These are phyloP conservation scores for Dasypolia templi DNA, from an alignment of 2,888 invertebrate species.

Conservation along the genomic window DNA sequence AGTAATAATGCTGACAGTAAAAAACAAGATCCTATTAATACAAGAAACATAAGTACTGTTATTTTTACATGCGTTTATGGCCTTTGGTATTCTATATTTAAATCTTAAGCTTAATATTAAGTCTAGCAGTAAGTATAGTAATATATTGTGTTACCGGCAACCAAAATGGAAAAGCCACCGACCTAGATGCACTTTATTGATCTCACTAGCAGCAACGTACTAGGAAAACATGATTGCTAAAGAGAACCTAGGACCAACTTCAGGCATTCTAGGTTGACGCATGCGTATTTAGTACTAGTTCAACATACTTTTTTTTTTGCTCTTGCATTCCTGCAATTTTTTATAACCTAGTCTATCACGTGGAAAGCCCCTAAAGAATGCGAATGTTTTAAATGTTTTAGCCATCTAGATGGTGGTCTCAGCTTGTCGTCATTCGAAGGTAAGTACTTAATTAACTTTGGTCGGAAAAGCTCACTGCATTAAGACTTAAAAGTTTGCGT, in stretches of 20 bases:
- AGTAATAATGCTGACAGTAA: background rate
- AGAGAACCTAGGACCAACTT: constrained; percentile 32
- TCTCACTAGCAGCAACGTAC: constrained; percentile 16
- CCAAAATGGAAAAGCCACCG: background rate
- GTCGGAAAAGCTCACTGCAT: background rate
- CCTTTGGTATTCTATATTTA: background rate
- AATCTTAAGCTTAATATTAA: background rate
- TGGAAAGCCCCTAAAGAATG: background rate
- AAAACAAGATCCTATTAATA: background rate
- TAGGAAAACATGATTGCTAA: constrained; percentile 34
- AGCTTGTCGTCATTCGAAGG: too few species aligned
- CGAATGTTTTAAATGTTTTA: background rate
- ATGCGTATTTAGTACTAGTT: constrained; percentile 24
- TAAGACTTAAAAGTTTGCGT: background rate
- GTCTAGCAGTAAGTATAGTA: background rate
- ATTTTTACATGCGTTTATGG: background rate
- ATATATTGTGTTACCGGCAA: constrained; percentile 3
- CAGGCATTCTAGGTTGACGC: constrained; percentile 25
- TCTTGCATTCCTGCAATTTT: too few species aligned
- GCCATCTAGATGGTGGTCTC: background rate
- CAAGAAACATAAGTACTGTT: background rate
- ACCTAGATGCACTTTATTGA: constrained; percentile 47
- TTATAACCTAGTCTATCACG: background rate
- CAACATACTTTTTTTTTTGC: background rate
- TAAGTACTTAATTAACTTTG: background rate